These are phyloP conservation scores for Paralichthys olivaceus DNA, from an alignment of 2,113 vertebrate species.

Conservation along the genomic window DNA sequence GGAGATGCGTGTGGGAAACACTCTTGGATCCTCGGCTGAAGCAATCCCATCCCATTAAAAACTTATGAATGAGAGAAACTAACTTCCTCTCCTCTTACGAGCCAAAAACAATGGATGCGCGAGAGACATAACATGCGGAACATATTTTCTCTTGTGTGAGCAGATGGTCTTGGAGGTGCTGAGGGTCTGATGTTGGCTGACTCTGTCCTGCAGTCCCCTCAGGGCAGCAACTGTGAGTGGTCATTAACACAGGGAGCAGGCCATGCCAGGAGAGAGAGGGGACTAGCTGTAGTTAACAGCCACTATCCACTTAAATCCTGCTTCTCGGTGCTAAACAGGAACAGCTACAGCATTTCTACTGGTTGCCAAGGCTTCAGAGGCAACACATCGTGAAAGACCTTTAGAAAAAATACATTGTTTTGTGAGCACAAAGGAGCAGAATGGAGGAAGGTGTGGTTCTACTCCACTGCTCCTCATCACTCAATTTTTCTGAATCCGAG, in stretches of 20 bases:
- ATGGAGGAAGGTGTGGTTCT: constrained; percentile 55
- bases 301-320: constrained; percentile 61
- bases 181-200: constrained; percentile 65
- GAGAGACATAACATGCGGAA: constrained; percentile 43
- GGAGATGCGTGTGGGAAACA: constrained; percentile 1
- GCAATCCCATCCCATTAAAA: constrained; percentile 32
- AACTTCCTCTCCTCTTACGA: constrained; percentile 13
- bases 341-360: constrained; percentile 42
- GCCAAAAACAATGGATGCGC: constrained; percentile 41
- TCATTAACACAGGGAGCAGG: constrained; percentile 67
- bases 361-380: constrained; percentile 42
- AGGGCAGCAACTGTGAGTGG: constrained; percentile 64
- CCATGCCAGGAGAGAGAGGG: constrained; percentile 50
- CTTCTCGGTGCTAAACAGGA: constrained; percentile 51
- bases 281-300: constrained; percentile 68
- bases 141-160: constrained; percentile 54
- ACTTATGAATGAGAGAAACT: constrained; percentile 44
- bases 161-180: constrained; percentile 61
- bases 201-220: constrained; percentile 54
- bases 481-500: constrained; percentile 65
- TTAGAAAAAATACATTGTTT: constrained; percentile 50
- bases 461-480: constrained; percentile 52
- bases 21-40: constrained; percentile 3
- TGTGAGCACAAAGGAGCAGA: constrained; percentile 44
- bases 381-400: constrained; percentile 53